Conservation (phyloP, 2,797 vertebrate species). For the Myiotriccus ornatus region DNA sequence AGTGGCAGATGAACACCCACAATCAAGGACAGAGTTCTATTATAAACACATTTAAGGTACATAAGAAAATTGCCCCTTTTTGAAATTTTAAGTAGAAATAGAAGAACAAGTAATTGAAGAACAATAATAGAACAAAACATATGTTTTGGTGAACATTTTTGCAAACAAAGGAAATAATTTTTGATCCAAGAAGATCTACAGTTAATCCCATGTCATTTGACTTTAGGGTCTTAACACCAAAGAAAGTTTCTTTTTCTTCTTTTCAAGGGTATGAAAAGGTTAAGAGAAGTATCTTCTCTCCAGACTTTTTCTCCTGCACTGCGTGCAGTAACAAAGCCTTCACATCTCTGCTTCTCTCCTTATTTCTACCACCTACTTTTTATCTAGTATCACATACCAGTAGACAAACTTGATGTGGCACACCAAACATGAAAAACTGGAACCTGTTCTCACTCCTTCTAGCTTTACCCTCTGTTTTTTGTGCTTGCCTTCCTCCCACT, state of each 20-base stretch:
- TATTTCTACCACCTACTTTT: not conserved
- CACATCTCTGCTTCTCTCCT: not conserved
- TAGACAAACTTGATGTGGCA: not conserved
- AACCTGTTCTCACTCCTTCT: not conserved
- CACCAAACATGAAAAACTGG: not conserved
- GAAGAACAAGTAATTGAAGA: not conserved
- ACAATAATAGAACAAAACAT: not conserved
- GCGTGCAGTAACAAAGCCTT: not conserved
- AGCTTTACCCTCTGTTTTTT: not conserved
- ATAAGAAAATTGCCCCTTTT: not conserved
- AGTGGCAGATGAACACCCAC: not conserved
- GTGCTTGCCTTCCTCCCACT: not conserved
- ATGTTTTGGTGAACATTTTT: not conserved
- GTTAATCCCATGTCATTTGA: not conserved
- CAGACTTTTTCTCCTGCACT: not conserved
- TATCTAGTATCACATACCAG: not conserved
- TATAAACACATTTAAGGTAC: not conserved
- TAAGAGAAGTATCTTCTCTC: not conserved
- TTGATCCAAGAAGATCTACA: not conserved
- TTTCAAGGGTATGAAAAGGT: not conserved
- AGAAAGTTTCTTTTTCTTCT: not conserved
- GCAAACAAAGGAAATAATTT: not conserved
- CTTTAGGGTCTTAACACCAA: not conserved
- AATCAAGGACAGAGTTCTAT: not conserved
- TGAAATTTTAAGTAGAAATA: not conserved